Evolutionary conservation across 1,140 invertebrate genomes (phyloP), one percentile per base, ranked within the genome.

Genomic region (silkworm (Bombyx mori)): DNA sequence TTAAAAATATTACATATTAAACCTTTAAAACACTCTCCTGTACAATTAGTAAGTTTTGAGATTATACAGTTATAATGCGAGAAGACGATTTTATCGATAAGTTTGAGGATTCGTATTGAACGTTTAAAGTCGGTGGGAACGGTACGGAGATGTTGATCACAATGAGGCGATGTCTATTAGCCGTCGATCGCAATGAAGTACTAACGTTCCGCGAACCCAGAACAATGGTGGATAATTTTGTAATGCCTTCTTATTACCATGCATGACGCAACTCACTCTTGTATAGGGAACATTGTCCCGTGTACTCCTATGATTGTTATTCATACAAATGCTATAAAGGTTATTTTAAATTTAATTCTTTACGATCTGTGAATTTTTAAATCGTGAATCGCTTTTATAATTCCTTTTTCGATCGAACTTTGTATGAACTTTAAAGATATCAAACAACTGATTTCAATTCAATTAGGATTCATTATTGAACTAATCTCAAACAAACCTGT

Each of bases 141-240:
- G 22, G 54, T 50, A 51, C 35, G 47, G 59, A 75, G 71, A 80
- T 75, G 75, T 60, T 79, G 76, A 80, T 77, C 78, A 68, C 75
- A 80, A 77, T 78, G 71, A 77, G 62, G 67, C 68, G 62, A 71
- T 63, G 61, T 67, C 66, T 75, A 77, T 76, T 76, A 75, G 72
- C 68, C 66, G 63, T 70, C 69, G 69, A 80, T 74, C 52, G 62
- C 65, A 54, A 67, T 65, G 62, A 66, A 73, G 67, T 69, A 72
- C 71, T 65, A 56, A 57, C 75, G 76, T 86, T 86, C 83, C 72
- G 68, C 77, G 79, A 85, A 84, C 65, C 53, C 67, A 78, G 73
- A 79, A 87, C 83, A 87, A 87, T 87, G 75, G 81, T 72, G 72
- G 66, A 76, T 82, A 77, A 76, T 85, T 85, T 85, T 84, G 83